Conservation (phyloP, 2,113 vertebrate genomes). For the Poeciliopsis retropinna region DNA sequence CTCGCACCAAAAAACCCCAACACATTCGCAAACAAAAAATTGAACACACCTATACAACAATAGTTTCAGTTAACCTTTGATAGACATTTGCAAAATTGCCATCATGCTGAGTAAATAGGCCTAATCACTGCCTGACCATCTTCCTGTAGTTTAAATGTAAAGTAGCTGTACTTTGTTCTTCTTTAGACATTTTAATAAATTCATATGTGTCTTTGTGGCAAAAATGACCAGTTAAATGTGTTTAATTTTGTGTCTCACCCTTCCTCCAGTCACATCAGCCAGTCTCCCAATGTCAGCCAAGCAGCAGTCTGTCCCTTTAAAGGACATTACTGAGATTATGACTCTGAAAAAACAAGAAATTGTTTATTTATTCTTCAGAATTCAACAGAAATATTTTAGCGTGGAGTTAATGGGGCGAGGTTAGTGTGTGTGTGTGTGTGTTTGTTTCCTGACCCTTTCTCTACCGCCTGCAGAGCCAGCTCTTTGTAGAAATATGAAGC, state of each 20-base stretch:
- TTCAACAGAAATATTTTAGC: neutral
- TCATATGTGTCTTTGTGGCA: neutral
- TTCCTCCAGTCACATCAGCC: conserved; percentile 60
- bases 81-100: too few relatives aligned
- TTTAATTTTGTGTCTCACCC: conserved; percentile 41
- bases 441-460: conserved; percentile 69
- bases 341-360: conserved; percentile 37
- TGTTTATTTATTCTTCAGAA: neutral
- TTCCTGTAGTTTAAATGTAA: neutral
- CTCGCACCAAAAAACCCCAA: too few relatives aligned
- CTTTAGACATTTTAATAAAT: neutral
- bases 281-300: conserved; percentile 60
- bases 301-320: conserved; percentile 64
- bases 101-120: neutral
- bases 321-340: conserved; percentile 64
- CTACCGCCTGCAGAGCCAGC: conserved; percentile 70
- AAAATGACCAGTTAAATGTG: too few relatives aligned
- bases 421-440: neutral
- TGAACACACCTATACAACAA: too few relatives aligned
- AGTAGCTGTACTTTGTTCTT: neutral
- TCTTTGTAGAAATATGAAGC: conserved; percentile 75
- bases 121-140: neutral
- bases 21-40: too few relatives aligned
- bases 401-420: neutral
- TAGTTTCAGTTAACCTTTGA: too few relatives aligned